Percentiles rank a stretch among this genome's conserved stretches.
These are phyloP conservation scores for Agriopis leucophaearia DNA, from an alignment of 2,888 invertebrate species.

Conservation along the genomic window DNA sequence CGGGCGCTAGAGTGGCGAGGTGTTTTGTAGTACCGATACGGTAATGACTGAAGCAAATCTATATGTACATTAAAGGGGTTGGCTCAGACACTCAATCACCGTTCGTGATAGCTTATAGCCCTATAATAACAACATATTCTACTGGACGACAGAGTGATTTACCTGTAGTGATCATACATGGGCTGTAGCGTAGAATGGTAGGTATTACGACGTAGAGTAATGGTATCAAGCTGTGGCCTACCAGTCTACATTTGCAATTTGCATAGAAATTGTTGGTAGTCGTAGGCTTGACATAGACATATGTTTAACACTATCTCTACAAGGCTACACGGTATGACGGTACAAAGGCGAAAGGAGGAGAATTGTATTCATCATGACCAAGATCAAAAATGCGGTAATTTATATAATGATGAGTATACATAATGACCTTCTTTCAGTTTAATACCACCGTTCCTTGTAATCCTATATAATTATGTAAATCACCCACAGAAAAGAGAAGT, in stretches of 20 bases:
- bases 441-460: no score
- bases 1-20: slow-evolving; percentile 17
- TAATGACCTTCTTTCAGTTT: no score
- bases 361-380: no score
- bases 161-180: slow-evolving; percentile 9
- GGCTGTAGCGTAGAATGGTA: slow-evolving; percentile 13
- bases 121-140: slow-evolving; percentile 18
- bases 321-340: no score
- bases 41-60: slow-evolving; percentile 23
- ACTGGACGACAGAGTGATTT: slow-evolving; percentile 15
- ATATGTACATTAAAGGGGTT: slow-evolving; percentile 15
- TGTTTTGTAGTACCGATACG: slow-evolving; percentile 16
- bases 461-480: no score
- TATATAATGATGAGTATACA: no score
- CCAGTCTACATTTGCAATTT: slow-evolving; percentile 42
- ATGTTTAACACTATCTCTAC: neutral
- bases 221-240: slow-evolving; percentile 37
- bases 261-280: slow-evolving; percentile 42
- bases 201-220: slow-evolving; percentile 35
- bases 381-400: no score
- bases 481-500: no score
- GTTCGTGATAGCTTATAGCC: slow-evolving; percentile 10
- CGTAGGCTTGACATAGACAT: slow-evolving; percentile 10
- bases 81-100: slow-evolving; percentile 12
- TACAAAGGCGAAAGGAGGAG: no score